These are phyloP conservation scores for Drosophila infuscata DNA, from an alignment of 2,888 invertebrate species.

Conservation along the genomic window DNA sequence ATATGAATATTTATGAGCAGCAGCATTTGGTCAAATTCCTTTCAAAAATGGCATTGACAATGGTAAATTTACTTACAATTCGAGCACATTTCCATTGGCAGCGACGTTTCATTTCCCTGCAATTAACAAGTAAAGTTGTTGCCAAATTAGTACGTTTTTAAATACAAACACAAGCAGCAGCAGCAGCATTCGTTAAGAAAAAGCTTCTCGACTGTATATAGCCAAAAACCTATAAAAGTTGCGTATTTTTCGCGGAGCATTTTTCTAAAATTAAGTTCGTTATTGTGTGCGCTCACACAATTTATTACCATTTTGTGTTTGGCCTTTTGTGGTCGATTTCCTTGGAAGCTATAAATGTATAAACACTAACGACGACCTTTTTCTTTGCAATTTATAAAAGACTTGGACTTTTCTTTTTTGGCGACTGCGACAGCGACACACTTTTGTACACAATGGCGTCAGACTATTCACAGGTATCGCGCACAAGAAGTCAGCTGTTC, in stretches of 20 bases:
- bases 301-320: slow-evolving; percentile 59
- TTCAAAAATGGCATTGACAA: slow-evolving; percentile 53
- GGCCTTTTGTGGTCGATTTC: slow-evolving; percentile 44
- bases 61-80: slow-evolving; percentile 54
- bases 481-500: slow-evolving; percentile 44
- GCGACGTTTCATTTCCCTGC: slow-evolving; percentile 70
- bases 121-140: slow-evolving; percentile 16
- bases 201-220: slow-evolving; percentile 8
- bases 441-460: slow-evolving; percentile 65
- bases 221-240: slow-evolving; percentile 41
- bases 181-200: slow-evolving; percentile 9
- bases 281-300: not conserved
- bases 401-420: slow-evolving; percentile 39
- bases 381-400: slow-evolving; percentile 47
- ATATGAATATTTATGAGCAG: slow-evolving; percentile 44
- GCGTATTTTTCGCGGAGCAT: slow-evolving; percentile 42
- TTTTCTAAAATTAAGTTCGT: slow-evolving; percentile 15
- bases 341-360: slow-evolving; percentile 51
- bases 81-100: slow-evolving; percentile 74
- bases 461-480: slow-evolving; percentile 46
- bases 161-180: slow-evolving; percentile 6
- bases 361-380: slow-evolving; percentile 46
- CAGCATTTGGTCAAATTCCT: slow-evolving; percentile 48
- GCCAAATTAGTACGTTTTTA: slow-evolving; percentile 11
- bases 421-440: slow-evolving; percentile 54